Base-by-base conservation (phyloP, 2,888 invertebrate species). In the Ectemnius cavifrons region DNA sequence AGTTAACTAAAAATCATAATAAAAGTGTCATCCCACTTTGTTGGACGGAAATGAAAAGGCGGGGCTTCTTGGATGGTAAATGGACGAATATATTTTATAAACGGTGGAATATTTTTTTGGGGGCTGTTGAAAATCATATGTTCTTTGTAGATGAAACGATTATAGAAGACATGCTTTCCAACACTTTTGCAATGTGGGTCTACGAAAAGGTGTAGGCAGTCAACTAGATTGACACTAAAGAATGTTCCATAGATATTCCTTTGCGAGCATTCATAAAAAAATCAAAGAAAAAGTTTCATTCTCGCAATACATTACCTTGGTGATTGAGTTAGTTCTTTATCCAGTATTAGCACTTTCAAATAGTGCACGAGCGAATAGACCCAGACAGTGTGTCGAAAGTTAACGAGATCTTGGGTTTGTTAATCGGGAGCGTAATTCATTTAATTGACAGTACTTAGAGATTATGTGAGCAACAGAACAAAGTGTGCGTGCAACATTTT, bases 341-440 rank as follows among this genome's bases (percentile, higher is more conserved):
- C 63, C 77, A 63, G 65, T 49, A 64, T 74, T 62, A 64, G 64
- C 63, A 73, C 62, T 71, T 27, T 63, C 16, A 69, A 69, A 63
- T 60, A 45, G 69, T 78, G 75, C 71, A 58, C 66, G 73, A 71
- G 80, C 77, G 70, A 62, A 67, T 70, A 78, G 68, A 70, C 59
- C 75, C 65, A 56, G 63, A 73, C 57, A 64, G 62, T 72, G 64
- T 67, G 66, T 64, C 77, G 52, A 73, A 68, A 77, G 67, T 72
- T 72, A 73, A 75, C 63, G 66, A 82, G 71, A 82, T 59, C 75
- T 67, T 83, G 86, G 87, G 86, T 87, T 87, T 87, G 86, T 87
- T 86, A 86, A 86, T 86, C 71, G 81, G 83, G 82, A 87, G 75
- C 72, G 76, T 85, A 37, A 37, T 11, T 78, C 81, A 82, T 78